Evolutionary conservation across 2,797 vertebrate genomes (phyloP), one percentile per base, ranked within the genome.

Genomic region (Acrossocheilus fasciatus): DNA sequence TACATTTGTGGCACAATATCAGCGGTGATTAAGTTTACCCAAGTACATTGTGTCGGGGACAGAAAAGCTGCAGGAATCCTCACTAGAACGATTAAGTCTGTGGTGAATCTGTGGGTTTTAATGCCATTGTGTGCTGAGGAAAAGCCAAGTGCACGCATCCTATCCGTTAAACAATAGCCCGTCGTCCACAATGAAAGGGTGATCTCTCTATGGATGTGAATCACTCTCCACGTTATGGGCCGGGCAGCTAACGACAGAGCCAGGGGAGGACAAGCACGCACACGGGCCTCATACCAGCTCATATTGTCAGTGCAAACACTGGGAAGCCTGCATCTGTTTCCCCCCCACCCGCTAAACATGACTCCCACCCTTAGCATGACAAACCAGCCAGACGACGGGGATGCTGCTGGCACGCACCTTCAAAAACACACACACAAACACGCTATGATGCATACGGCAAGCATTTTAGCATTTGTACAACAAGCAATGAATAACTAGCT

Each of bases 171-270:
- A 96, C 95, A 95, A 95, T 95, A 90, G 92, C 84, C 72, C 9
- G 50, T 30, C 41, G 52, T 75, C 72, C 47, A 86, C 87, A 89
- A 88, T 91, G 86, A 91, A 89, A 87, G 74, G 81, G 83, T 50
- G 77, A 88, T 76, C 87, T 91, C 90, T 91, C 91, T 87, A 85
- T 86, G 92, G 92, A 93, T 92, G 94, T 93, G 93, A 96, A 93
- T 95, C 93, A 94, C 93, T 92, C 93, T 93, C 93, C 92, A 90
- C 92, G 93, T 96, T 94, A 92, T 95, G 92, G 73, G 76, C 91
- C 90, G 90, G 93, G 87, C 92, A 92, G 91, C 93, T 92, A 95
- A 92, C 92, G 94, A 92, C 93, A 26, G 82, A 72, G 87, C 52
- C 87, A 80, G 87, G 87, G 86, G 90, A 90, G 79, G 83, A 78